phyloP scores from a whole-genome alignment of 2,888 invertebrate species.

The Entomobrya multifasciata region DNA sequence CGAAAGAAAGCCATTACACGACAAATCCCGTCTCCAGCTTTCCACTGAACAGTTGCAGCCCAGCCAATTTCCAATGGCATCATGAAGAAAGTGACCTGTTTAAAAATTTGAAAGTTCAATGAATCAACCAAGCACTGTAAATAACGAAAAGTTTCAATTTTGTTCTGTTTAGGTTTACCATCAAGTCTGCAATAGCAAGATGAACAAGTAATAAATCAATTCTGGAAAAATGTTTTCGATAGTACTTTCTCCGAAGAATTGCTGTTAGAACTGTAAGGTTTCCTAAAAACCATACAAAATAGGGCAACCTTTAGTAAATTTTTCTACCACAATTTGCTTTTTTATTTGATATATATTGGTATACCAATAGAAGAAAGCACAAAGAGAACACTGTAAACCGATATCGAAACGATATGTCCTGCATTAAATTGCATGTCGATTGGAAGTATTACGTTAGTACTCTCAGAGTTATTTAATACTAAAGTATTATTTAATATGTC shows the following conservation, averaged over 20 bases:
- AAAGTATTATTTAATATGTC: too few species aligned
- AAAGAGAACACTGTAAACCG: too few species aligned
- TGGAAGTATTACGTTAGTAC: too few species aligned
- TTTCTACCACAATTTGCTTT: not conserved
- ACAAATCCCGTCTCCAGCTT: constrained; percentile 91
- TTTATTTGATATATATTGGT: too few species aligned
- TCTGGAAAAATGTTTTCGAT: constrained; percentile 84
- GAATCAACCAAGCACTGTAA: too few species aligned
- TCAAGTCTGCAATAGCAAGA: constrained; percentile 92
- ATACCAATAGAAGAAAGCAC: constrained; percentile 85
- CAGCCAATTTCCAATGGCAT: constrained; percentile 93
- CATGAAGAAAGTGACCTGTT: constrained; percentile 92
- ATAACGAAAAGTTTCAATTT: too few species aligned
- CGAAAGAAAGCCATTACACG: constrained; percentile 92
- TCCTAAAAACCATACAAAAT: too few species aligned
- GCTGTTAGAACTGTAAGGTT: too few species aligned
- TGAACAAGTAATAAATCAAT: constrained; percentile 93
- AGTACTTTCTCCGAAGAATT: constrained; percentile 72
- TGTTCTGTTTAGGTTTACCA: too few species aligned
- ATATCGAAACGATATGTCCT: constrained; percentile 91
- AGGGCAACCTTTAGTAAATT: not conserved
- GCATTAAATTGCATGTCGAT: constrained; percentile 91
- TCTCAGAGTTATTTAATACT: too few species aligned
- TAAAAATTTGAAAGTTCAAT: too few species aligned
- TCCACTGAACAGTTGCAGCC: constrained; percentile 93